Evolutionary conservation across 2,797 vertebrate species (phyloP).

Genomic region (Poecilia gillii): DNA sequence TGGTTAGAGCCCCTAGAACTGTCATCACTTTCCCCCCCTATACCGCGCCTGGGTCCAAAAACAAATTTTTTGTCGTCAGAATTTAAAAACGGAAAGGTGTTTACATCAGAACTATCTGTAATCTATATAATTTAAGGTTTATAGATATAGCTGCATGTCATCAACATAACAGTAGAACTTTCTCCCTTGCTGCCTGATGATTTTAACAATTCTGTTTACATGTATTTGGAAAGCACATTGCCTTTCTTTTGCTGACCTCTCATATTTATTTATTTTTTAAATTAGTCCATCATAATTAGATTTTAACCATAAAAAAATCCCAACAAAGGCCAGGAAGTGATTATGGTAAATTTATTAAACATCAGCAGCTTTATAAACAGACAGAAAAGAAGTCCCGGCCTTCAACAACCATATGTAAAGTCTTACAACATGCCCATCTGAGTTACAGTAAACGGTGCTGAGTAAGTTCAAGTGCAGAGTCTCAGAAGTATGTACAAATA

Average conservation of each 20-base stretch:
- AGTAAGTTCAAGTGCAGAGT: conserved; percentile 64
- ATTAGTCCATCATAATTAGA: neutral
- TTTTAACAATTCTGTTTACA: neutral
- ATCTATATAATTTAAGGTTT: neutral
- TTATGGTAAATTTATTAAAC: conserved; percentile 54
- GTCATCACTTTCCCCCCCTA: too few species aligned
- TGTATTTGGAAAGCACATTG: neutral
- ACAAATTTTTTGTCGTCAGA: neutral
- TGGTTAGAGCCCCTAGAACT: too few species aligned
- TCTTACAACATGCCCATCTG: conserved; percentile 61
- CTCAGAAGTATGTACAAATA: conserved; percentile 69
- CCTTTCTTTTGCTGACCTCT: neutral
- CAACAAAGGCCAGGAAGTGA: conserved; percentile 16
- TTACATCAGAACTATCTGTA: neutral
- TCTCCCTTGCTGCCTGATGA: neutral
- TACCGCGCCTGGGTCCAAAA: neutral
- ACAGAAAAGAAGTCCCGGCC: conserved; percentile 29
- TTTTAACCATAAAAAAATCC: neutral
- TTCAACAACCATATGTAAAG: conserved; percentile 56
- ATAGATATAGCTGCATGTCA: neutral
- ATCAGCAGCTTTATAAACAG: conserved; percentile 61
- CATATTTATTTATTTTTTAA: neutral
- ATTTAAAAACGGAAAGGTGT: neutral
- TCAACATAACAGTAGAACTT: neutral
- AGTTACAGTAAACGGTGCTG: conserved; percentile 65